Base-by-base conservation (phyloP, 92 coral and sea anemone genomes). In the Zoanthus sansibaricus region DNA sequence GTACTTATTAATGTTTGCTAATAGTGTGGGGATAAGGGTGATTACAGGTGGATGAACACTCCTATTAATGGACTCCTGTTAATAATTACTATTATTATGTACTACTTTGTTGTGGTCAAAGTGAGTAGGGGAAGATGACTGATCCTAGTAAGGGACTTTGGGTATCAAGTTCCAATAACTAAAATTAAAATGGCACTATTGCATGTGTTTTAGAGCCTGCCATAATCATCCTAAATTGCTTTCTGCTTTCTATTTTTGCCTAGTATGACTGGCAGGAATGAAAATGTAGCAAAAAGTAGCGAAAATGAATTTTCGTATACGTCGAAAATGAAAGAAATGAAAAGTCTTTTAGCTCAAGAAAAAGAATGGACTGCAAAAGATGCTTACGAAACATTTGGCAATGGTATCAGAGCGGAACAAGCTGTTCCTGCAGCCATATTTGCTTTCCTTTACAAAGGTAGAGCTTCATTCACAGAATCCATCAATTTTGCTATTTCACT, bases 381-480 rank as follows among this genome's bases (percentile, higher is more conserved):
- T 58, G 99, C 93, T 30, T 92, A 89, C 56, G 89, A 90, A 68
- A 84, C 86, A 17, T 93, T 97, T 77, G 99, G 99, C 9, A 93
- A 95, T 91, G 98, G 95, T 49, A 88, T 97, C 16, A 82, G 89
- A 61, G 99, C 99, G 4, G 92, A 95, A 75, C 92, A 97, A 89
- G 98, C 99, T 1, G 99, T 97, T 7, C 98, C 99, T 47, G 98
- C 99, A 2, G 99, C 99, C n/a, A 93, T 97, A 20, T 95, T 95
- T 87, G 87, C 97, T 10, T 97, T 97, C 62, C 93, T 97, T 78
- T 83, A 74, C 93, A 95, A 93, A 61, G 96, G 98, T 0, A 82
- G 89, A 37, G 72, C 70, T 8, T 95, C 95, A 1, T 89, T 97
- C 77, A 87, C 95, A 42, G 98, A 92, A 32, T 87, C 92, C 32